Evolutionary conservation across 2,113 vertebrate genomes (phyloP).

Genomic region (Eublepharis macularius): DNA sequence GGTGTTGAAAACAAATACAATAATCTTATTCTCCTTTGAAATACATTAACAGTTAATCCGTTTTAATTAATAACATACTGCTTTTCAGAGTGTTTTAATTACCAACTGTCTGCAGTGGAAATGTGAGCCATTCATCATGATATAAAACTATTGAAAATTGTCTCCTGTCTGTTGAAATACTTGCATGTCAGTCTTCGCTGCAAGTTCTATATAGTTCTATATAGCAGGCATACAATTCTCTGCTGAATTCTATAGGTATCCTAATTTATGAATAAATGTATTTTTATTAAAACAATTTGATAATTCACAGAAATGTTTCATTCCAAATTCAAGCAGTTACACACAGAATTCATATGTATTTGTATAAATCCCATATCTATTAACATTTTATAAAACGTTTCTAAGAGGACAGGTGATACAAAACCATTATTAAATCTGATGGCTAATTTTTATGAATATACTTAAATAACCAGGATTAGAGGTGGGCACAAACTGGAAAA

Average conservation of each 20-base stretch:
- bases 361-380: not conserved
- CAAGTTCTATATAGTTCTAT: not conserved
- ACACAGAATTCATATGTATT: not conserved
- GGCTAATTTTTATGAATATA: not conserved
- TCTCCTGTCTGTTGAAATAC: not conserved
- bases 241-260: not conserved
- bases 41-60: not conserved
- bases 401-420: not conserved
- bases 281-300: not conserved
- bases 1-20: not conserved
- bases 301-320: not conserved
- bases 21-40: not conserved
- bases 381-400: not conserved
- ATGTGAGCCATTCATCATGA: not conserved
- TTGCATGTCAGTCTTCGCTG: not conserved
- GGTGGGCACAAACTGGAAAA: no score
- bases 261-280: not conserved
- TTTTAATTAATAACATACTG: not conserved
- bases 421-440: not conserved
- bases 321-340: not conserved
- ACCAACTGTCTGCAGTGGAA: not conserved
- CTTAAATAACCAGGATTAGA: no score
- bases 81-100: not conserved
- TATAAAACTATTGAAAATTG: not conserved
- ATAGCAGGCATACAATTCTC: not conserved